Conservation (phyloP, 1,140 invertebrate genomes). For the Lepidurus apus region DNA sequence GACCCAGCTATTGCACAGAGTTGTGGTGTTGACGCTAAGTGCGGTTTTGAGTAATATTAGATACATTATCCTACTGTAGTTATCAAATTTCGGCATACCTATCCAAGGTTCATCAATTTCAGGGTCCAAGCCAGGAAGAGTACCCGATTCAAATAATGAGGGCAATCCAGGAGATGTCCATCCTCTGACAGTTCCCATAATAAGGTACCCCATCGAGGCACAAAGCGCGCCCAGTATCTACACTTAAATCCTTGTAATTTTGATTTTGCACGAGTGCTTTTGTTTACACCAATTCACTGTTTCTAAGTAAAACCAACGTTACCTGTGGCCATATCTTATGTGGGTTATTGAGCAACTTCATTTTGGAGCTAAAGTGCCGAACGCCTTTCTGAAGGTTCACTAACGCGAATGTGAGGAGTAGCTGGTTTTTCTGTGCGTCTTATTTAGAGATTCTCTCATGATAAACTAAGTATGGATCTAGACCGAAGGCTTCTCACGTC, state of each 20-base stretch:
- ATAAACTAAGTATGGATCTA: too few relatives aligned
- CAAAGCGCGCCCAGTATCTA: slow-evolving; percentile 24
- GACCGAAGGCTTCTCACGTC: too few relatives aligned
- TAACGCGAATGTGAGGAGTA: too few relatives aligned
- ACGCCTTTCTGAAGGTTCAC: too few relatives aligned
- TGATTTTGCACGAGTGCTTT: neutral
- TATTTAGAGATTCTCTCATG: too few relatives aligned
- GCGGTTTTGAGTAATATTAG: neutral
- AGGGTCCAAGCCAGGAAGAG: neutral
- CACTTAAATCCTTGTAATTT: neutral
- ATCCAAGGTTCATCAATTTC: slow-evolving; percentile 26
- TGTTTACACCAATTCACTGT: neutral
- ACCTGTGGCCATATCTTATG: slow-evolving; percentile 15
- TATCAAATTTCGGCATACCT: neutral
- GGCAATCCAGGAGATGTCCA: slow-evolving; percentile 31
- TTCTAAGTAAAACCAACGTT: neutral
- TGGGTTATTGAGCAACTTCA: neutral
- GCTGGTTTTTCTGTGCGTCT: too few relatives aligned
- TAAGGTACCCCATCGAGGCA: slow-evolving; percentile 26
- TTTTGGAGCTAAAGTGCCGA: neutral
- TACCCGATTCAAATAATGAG: slow-evolving; percentile 16
- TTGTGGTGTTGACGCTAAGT: slow-evolving; percentile 27
- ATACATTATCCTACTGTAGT: neutral
- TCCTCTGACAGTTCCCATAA: slow-evolving; percentile 26
- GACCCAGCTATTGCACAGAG: slow-evolving; percentile 30